Base-by-base conservation (phyloP, 2,888 invertebrate species). In the Mesodorylaimus sp. region DNA sequence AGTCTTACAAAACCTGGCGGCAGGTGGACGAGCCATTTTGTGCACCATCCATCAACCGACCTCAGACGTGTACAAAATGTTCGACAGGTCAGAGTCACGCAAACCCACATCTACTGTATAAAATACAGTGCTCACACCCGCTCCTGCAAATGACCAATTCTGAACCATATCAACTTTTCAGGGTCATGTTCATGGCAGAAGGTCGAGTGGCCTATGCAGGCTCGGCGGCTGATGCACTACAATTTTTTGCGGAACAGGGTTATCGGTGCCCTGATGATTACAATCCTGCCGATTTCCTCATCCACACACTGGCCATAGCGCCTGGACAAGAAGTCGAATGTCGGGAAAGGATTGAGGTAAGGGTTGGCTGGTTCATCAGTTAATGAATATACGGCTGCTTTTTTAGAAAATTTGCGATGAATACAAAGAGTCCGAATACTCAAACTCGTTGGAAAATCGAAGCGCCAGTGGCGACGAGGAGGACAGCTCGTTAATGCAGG, bases 271-370 rank as follows among this genome's bases (percentile, higher is more conserved):
- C 89, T 0, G 77, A 76, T 2, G 87, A 87, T 66, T 88, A 83
- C 70, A 91, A 89, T 66, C 89, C 89, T 2, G 88, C 88, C 0
- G 91, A 93, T 69, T 86, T 83, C 68, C 89, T 82, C 68, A 81
- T 93, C 45, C 83, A 88, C 64, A 77, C 84, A 1, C 68, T 91
- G 56, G 86, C 89, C 0, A 79, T 89, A 1, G 77, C 81, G 1
- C 88, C 88, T 0, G 83, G 81, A 0, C 74, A 79, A 16, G 89
- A 89, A 67, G 76, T 77, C 32, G 77, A 79, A 10, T 85, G 84
- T 38, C 74, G 78, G 36, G 78, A 80, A 50, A 59, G 60, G 51
- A 59, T 67, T 13, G 59, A 55, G 23, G 55, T 57, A 60, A 41
- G 48, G n/a, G 21, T n/a, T n/a, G n/a, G n/a, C n/a, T n/a, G n/a